Evolutionary conservation across 2,113 vertebrate species (phyloP).

Genomic region (Tamias sibiricus): DNA sequence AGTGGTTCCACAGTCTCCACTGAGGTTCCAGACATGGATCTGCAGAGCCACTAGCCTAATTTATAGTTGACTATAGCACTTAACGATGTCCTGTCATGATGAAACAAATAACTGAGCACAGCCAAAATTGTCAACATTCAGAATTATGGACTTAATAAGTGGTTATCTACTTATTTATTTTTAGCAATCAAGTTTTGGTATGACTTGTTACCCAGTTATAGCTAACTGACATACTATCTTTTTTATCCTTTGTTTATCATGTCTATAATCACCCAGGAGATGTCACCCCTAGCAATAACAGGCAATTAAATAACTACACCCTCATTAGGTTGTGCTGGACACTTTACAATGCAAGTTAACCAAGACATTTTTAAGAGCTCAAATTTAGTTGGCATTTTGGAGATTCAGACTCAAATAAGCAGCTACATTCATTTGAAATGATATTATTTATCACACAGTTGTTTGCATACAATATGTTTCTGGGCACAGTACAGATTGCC

Average conservation of each 20-base stretch:
- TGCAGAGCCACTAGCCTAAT: background rate
- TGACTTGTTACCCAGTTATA: background rate
- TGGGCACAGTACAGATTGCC: constrained; percentile 61
- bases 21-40: background rate
- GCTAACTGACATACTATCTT: background rate
- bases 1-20: background rate
- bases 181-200: background rate
- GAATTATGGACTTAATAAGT: background rate
- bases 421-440: constrained; percentile 44
- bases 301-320: background rate
- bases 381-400: constrained; percentile 18
- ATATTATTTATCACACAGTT: constrained; percentile 56
- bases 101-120: background rate
- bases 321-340: background rate
- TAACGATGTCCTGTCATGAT: background rate
- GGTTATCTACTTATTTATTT: background rate
- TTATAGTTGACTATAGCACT: background rate
- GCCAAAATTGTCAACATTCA: background rate
- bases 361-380: constrained; percentile 17
- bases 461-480: constrained; percentile 53
- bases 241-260: background rate
- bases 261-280: background rate
- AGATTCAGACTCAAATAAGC: constrained; percentile 44
- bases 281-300: too few species aligned
- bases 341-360: background rate